These are phyloP conservation scores for Cheilosia vulpina DNA, from an alignment of 2,888 invertebrate genomes.

Conservation along the genomic window DNA sequence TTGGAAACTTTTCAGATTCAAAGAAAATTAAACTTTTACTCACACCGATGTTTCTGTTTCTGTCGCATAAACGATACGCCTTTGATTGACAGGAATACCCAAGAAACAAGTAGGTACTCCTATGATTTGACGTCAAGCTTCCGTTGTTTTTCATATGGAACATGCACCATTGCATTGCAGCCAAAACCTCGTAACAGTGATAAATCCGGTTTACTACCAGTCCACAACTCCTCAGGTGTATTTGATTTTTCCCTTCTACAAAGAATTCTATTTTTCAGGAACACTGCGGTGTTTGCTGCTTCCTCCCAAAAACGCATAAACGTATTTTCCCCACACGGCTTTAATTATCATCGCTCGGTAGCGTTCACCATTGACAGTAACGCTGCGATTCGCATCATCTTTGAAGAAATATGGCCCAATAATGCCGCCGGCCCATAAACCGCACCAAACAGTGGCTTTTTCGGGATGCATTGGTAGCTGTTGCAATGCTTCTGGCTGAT, in stretches of 20 bases:
- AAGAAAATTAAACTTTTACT: conserved; percentile 68
- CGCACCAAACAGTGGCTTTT: no score
- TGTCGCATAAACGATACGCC: conserved; percentile 58
- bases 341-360: conserved; percentile 52
- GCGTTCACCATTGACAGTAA: no score
- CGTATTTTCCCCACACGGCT: conserved; percentile 74
- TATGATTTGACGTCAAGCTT: conserved; percentile 66
- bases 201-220: conserved; percentile 59
- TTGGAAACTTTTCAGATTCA: conserved; percentile 30
- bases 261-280: conserved; percentile 67
- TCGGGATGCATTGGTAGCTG: no score
- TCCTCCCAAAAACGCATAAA: conserved; percentile 72
- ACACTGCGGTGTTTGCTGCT: conserved; percentile 63
- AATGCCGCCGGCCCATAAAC: no score
- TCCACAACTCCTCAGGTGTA: conserved; percentile 69
- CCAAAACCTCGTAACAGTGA: conserved; percentile 70
- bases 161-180: conserved; percentile 69
- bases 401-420: no score
- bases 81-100: conserved; percentile 62
- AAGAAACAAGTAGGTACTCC: conserved; percentile 70
- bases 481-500: no score
- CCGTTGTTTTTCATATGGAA: conserved; percentile 42
- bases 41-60: conserved; percentile 51
- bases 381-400: no score
- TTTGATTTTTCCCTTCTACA: conserved; percentile 50